Evolutionary conservation across 2,113 vertebrate species (phyloP), one percentile per base, ranked within the genome.

Genomic region (Glaucomys volans): DNA sequence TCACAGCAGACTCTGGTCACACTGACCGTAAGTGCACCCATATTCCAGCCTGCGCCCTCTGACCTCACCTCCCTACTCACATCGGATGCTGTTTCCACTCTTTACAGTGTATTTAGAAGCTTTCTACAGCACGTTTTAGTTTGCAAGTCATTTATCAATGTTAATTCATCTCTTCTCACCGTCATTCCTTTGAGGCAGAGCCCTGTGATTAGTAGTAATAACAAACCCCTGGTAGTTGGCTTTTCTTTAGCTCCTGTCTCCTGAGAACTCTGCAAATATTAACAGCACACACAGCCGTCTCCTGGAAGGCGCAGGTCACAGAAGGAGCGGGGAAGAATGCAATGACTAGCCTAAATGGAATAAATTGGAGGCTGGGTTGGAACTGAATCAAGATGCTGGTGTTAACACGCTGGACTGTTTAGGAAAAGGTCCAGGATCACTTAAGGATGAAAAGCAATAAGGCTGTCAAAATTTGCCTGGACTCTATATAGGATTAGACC

Each of bases 401-500:
- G 87, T 94, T 97, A 98, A 95, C 96, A 97, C 88, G 88, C 88
- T 76, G 40, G 59, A 75, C 85, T 96, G 74, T 96, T 95, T 95
- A 92, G 96, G 96, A 97, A 90, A 96, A 92, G 86, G 88, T 97
- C 95, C 97, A 97, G 95, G 66, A 92, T 96, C 94, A 80, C 87
- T 95, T 96, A 92, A 97, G 97, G 96, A 96, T 93, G 95, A 96
- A 96, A 97, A 97, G 91, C 97, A 97, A 96, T 84, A 92, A 96
- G 94, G 87, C 89, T 97, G 97, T 97, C 96, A 96, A 64, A 97
- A 87, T 96, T 96, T 92, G 75, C 90, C 94, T 95, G 95, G 96
- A 96, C 93, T 95, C 96, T 95, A 95, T 90, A 81, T 52, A 96
- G 86, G 95, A 97, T 96, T 97, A 98, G 83, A 80, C 91, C 89